These are phyloP conservation scores for Myocastor coypus DNA, from an alignment of 2,113 vertebrate species.

Conservation along the genomic window DNA sequence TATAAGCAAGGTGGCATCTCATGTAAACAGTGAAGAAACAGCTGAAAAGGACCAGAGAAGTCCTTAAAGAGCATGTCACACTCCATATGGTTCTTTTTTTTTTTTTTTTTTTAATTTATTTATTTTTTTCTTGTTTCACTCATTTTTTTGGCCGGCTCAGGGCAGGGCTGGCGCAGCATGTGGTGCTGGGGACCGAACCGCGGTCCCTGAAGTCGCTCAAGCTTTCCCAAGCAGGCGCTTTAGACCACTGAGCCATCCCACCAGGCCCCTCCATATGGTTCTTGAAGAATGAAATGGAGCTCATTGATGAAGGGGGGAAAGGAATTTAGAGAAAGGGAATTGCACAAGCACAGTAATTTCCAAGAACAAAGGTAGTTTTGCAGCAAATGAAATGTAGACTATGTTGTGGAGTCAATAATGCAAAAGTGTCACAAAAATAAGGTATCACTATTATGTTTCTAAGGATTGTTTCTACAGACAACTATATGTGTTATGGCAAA, in stretches of 20 bases:
- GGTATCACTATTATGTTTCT: constrained; percentile 5
- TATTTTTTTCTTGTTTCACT: too few species aligned
- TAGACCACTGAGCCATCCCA: too few species aligned
- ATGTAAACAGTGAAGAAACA: neutral
- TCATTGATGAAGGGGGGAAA: neutral
- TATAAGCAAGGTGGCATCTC: neutral
- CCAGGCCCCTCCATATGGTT: too few species aligned
- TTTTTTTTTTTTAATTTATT: too few species aligned
- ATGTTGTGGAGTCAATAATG: constrained; percentile 14
- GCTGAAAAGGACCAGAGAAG: neutral
- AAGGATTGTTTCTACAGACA: neutral
- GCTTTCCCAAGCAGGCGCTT: too few species aligned
- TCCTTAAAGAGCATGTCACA: neutral
- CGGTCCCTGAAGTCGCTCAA: too few species aligned
- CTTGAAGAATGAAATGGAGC: neutral
- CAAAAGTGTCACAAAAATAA: constrained; percentile 51
- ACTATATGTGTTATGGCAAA: neutral
- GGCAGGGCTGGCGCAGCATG: too few species aligned
- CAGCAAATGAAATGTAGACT: neutral
- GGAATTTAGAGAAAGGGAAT: neutral
- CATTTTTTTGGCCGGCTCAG: too few species aligned
- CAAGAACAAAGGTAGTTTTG: neutral
- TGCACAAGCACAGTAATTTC: constrained; percentile 20
- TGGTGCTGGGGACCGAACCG: too few species aligned
- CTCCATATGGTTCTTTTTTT: neutral